Evolutionary conservation across 2,797 vertebrate species (phyloP).

Genomic region (Distichodus sexfasciatus): DNA sequence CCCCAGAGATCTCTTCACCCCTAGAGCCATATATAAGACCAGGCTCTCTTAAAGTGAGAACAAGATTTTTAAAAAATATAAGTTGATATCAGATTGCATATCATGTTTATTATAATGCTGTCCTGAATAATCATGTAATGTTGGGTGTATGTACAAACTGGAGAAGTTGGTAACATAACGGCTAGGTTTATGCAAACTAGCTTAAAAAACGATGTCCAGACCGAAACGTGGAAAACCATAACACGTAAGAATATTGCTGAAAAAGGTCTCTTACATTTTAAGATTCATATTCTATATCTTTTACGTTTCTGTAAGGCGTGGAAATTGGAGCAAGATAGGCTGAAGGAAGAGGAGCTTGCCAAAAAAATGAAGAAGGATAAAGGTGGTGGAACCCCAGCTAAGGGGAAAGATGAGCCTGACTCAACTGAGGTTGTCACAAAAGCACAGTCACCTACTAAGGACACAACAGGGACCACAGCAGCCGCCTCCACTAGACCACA

Average conservation of each 20-base stretch:
- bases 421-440: slow-evolving; percentile 17
- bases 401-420: not conserved
- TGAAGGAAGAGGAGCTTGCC: slow-evolving; percentile 74
- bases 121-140: too few species aligned
- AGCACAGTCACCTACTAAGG: slow-evolving; percentile 45
- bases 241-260: too few species aligned
- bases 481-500: slow-evolving; percentile 13
- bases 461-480: slow-evolving; percentile 51
- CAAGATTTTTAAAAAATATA: too few species aligned
- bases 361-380: slow-evolving; percentile 72
- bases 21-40: slow-evolving; percentile 72
- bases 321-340: slow-evolving; percentile 78
- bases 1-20: slow-evolving; percentile 5
- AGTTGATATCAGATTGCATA: too few species aligned
- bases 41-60: slow-evolving; percentile 87
- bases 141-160: too few species aligned
- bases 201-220: too few species aligned
- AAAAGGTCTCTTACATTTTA: too few species aligned
- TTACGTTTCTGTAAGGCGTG: slow-evolving; percentile 76
- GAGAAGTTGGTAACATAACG: too few species aligned
- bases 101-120: too few species aligned
- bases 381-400: slow-evolving; percentile 52
- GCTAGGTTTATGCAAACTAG: too few species aligned
- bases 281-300: too few species aligned
- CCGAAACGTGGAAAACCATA: too few species aligned